Conservation (phyloP, 2,888 invertebrate species). For the Morinoia aosen region DNA sequence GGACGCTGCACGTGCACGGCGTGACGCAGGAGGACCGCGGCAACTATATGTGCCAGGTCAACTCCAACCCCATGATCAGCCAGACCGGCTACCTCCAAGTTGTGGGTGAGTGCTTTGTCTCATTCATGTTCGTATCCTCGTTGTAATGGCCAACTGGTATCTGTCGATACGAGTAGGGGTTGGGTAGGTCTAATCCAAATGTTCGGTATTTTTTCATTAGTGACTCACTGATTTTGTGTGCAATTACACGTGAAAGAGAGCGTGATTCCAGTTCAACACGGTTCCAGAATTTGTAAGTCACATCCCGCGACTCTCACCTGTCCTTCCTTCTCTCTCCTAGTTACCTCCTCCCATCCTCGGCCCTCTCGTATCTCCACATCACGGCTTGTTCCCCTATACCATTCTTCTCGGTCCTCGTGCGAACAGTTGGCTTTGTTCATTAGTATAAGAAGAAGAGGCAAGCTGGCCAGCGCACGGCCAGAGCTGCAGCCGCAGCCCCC, state of each 20-base stretch:
- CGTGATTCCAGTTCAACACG: not conserved
- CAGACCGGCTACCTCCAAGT: constrained; percentile 94
- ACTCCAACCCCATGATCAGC: constrained; percentile 95
- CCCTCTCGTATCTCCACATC: not conserved
- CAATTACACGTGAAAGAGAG: not conserved
- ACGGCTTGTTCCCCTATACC: not conserved
- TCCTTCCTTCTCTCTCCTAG: not conserved
- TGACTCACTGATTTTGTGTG: not conserved
- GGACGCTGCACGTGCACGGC: constrained; percentile 90
- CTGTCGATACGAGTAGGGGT: not conserved
- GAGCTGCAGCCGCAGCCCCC: constrained; percentile 23
- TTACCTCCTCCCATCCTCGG: not conserved
- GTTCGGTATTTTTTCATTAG: not conserved
- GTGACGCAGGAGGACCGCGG: constrained; percentile 93
- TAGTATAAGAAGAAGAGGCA: constrained; percentile 21
- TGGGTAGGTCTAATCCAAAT: not conserved
- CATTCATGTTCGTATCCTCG: not conserved
- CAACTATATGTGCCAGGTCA: constrained; percentile 71
- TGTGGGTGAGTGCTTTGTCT: constrained; percentile 80
- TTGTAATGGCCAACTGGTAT: no score
- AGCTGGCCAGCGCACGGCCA: not conserved
- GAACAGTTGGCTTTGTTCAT: constrained; percentile 51
- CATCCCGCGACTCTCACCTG: not conserved
- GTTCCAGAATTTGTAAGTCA: not conserved
- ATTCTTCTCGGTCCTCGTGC: not conserved